phyloP scores from a whole-genome alignment of 2,888 invertebrate genomes.

The Beris morrisii region DNA sequence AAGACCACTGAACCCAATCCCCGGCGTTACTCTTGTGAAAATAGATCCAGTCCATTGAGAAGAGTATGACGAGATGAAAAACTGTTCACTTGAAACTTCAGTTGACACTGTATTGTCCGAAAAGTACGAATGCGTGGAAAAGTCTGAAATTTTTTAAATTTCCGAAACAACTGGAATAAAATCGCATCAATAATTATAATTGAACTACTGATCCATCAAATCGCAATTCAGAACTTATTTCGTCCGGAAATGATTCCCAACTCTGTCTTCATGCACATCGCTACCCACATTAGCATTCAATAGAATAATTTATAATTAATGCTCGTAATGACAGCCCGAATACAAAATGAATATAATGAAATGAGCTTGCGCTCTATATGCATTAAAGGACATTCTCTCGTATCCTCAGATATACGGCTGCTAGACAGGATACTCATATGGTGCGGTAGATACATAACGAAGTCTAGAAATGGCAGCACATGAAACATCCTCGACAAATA shows the following conservation, averaged over 20 bases:
- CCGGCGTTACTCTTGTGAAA: no score
- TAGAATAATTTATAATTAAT: constrained; percentile 30
- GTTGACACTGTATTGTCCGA: no score
- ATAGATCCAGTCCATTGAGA: no score
- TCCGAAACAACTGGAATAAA: no score
- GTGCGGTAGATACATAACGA: background rate
- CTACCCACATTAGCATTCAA: constrained; percentile 26
- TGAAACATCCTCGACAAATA: background rate
- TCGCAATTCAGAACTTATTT: no score
- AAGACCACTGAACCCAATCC: no score
- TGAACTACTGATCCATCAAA: no score
- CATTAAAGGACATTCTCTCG: background rate
- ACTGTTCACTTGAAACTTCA: no score
- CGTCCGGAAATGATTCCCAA: background rate
- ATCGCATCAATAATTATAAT: no score
- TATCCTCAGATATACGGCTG: background rate
- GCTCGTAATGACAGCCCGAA: constrained; percentile 17
- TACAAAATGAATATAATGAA: constrained; percentile 27
- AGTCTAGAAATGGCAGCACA: background rate
- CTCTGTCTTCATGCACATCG: constrained; percentile 7
- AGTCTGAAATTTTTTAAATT: no score
- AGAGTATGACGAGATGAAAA: no score
- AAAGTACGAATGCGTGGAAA: no score
- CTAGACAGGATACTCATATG: background rate
- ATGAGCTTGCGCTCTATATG: constrained; percentile 12